Conservation (phyloP, 2,113 vertebrate genomes). For the Anarhynchus alexandrinus region DNA sequence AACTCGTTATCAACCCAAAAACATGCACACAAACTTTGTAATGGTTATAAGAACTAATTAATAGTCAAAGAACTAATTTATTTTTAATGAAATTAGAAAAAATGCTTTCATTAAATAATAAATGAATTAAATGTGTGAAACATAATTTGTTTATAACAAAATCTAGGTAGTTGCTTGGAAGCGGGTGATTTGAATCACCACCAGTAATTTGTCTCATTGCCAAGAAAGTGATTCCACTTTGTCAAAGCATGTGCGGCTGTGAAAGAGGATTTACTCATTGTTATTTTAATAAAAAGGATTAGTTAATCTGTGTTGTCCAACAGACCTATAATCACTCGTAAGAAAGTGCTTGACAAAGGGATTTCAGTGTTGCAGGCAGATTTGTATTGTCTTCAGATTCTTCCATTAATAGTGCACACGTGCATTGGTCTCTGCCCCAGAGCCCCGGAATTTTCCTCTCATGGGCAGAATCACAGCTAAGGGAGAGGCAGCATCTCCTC, state of each 20-base stretch:
- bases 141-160: neutral
- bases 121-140: neutral
- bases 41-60: neutral
- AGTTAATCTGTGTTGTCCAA: neutral
- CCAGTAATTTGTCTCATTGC: neutral
- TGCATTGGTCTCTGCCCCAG: neutral
- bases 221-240: neutral
- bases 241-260: neutral
- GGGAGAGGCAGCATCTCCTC: neutral
- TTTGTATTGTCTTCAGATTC: neutral
- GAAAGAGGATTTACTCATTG: neutral
- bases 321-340: neutral
- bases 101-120: neutral
- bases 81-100: neutral
- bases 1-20: neutral
- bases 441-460: neutral
- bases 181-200: neutral
- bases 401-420: neutral
- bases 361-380: neutral
- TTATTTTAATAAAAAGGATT: neutral
- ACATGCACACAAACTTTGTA: neutral
- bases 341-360: neutral
- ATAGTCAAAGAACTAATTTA: neutral
- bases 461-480: neutral
- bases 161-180: neutral